Evolutionary conservation across 2,113 vertebrate species (phyloP).

Genomic region (Leptobrachium ailaonicum): DNA sequence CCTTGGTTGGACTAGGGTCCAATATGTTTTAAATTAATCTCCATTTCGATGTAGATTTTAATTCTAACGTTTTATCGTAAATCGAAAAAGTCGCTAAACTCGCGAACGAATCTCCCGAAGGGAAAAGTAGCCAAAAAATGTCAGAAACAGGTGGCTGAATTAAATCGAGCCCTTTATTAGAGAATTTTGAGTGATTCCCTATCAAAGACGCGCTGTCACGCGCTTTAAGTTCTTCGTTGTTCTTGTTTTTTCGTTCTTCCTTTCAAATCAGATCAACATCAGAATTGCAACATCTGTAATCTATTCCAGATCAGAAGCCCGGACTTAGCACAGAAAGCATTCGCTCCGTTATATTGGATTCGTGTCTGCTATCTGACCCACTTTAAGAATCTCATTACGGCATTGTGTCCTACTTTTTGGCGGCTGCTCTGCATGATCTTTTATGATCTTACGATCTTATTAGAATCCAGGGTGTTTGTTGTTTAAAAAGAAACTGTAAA

Average conservation of each 20-base stretch:
- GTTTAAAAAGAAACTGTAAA: too few relatives aligned
- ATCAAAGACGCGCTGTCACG: background rate
- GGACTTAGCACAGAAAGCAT: constrained; percentile 32
- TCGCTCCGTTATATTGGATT: constrained; percentile 30
- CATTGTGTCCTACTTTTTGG: constrained; percentile 33
- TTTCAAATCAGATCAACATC: constrained; percentile 41
- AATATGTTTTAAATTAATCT: too few relatives aligned
- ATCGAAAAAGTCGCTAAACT: too few relatives aligned
- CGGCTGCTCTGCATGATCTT: constrained; percentile 3
- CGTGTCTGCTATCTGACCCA: constrained; percentile 47
- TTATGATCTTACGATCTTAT: background rate
- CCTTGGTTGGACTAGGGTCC: too few relatives aligned
- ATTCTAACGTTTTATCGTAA: too few relatives aligned
- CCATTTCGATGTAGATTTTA: too few relatives aligned
- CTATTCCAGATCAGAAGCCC: constrained; percentile 40
- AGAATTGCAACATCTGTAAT: constrained; percentile 44
- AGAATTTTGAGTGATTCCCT: too few relatives aligned
- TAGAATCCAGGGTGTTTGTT: too few relatives aligned
- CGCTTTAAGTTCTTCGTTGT: constrained; percentile 2
- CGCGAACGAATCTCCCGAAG: too few relatives aligned
- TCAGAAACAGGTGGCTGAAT: too few relatives aligned
- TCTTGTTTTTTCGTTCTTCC: constrained; percentile 9
- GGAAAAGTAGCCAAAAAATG: too few relatives aligned
- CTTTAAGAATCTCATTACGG: constrained; percentile 43
- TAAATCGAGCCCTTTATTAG: too few relatives aligned